Evolutionary conservation across 2,888 invertebrate genomes (phyloP), one percentile per base, ranked within the genome.

Genomic region (Drosophila subquinaria): DNA sequence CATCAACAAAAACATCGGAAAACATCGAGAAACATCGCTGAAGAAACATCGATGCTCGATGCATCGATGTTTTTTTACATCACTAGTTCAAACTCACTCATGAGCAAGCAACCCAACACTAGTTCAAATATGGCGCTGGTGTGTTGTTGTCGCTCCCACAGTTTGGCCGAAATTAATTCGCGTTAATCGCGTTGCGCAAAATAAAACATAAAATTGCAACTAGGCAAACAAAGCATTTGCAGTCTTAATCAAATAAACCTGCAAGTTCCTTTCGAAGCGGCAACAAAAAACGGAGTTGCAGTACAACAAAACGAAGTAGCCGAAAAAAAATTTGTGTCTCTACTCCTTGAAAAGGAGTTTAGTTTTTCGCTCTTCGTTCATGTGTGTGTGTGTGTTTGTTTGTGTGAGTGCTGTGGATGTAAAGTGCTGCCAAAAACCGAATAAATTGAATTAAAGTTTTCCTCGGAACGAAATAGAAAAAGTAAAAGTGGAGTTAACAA

Each of bases 291-390:
- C 61, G 76, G 47, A 73, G 74, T 72, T 69, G 68, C 62, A 65
- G 56, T 45, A 47, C 55, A 69, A 74, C 55, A 69, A 74, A 81
- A 70, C 53, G 68, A 73, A 80, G 79, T 66, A 70, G 67, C 60
- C 70, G 65, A 78, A 83, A 82, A 82, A 81, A 76, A 38, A 6
- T 36, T 80, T 65, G 70, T 90, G 88, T 85, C 73, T 87, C 86
- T 86, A 87, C 89, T 87, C 90, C 86, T 87, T 89, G 82, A 89
- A 90, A 90, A 90, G 86, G 86, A 87, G 89, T 89, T 88, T 76
- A 61, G 70, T 73, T 70, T 68, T 69, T 72, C 73, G 73, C 81
- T 71, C 69, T 71, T 69, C 71, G 63, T 69, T 69, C 66, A 47
- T 61, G 33, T 59, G 15, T 67, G 70, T 66, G 62, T 62, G 69